A percentile compares a stretch with the other conserved stretches of the same genome.
phyloP scores from a whole-genome alignment of 2,797 vertebrate genomes.

The Tangara arthus region DNA sequence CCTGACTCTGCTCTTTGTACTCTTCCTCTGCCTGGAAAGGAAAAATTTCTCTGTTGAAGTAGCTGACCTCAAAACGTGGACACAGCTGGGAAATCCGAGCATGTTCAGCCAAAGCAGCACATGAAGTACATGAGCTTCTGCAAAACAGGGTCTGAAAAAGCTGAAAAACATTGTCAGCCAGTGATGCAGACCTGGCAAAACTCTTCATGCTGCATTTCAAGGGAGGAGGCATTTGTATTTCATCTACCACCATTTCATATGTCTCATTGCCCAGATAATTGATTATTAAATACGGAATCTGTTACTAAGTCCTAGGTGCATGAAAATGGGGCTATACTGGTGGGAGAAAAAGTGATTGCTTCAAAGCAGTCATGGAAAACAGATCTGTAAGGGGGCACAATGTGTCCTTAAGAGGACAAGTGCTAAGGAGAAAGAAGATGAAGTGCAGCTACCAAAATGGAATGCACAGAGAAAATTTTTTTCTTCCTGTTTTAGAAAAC shows the following conservation, averaged over 20 bases:
- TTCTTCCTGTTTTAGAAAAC: neutral
- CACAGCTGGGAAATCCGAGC: neutral
- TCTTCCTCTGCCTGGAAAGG: slow-evolving; percentile 18
- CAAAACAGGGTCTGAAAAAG: neutral
- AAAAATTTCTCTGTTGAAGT: slow-evolving; percentile 18
- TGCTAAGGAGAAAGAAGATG: neutral
- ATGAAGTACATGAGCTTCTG: neutral
- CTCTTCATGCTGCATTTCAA: neutral
- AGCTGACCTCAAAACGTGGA: slow-evolving; percentile 32
- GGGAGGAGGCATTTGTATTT: neutral
- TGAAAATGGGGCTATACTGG: rapidly evolving
- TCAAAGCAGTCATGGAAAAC: neutral
- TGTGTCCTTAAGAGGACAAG: neutral
- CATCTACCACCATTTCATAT: neutral
- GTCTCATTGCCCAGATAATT: neutral
- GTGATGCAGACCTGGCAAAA: neutral
- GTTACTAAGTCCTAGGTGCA: neutral
- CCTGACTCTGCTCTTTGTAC: slow-evolving; percentile 37
- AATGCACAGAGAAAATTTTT: neutral
- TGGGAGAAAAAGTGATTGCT: neutral
- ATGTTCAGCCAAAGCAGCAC: neutral
- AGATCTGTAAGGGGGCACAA: neutral
- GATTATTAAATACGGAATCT: neutral
- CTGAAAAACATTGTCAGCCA: neutral
- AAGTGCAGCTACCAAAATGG: neutral